Evolutionary conservation across 2,113 vertebrate species (phyloP).

Genomic region (Apteryx mantelli): DNA sequence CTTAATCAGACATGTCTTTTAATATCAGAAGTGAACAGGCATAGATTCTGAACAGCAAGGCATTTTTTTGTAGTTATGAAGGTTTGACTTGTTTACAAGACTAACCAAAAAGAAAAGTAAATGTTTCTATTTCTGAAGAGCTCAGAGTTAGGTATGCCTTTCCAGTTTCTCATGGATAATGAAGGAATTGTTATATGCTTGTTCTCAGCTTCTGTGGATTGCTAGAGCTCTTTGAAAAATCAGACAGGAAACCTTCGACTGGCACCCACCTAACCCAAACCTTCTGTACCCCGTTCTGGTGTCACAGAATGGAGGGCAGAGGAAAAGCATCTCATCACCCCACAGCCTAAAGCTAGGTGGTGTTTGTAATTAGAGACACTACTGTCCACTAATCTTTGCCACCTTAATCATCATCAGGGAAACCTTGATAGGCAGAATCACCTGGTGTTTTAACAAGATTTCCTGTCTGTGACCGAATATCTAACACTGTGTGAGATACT

Average conservation of each 20-base stretch:
- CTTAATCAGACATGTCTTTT: not conserved
- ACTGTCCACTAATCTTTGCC: not conserved
- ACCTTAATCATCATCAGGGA: not conserved
- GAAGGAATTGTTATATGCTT: not conserved
- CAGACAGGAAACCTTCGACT: not conserved
- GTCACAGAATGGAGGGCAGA: not conserved
- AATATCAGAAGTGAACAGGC: not conserved
- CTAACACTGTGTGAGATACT: not conserved
- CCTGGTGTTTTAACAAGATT: not conserved
- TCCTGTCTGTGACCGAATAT: not conserved
- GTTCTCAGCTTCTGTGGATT: not conserved
- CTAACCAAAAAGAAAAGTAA: not conserved
- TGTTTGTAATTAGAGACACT: not conserved
- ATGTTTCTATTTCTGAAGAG: not conserved
- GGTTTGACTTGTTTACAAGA: not conserved
- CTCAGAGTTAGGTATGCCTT: not conserved
- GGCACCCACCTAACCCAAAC: not conserved
- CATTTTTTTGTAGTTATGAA: not conserved
- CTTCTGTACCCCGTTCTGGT: not conserved
- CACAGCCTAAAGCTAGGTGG: not conserved
- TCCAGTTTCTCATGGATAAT: not conserved
- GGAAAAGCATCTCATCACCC: not conserved
- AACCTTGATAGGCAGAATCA: not conserved
- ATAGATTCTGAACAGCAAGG: not conserved
- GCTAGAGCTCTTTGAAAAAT: not conserved